Base-by-base conservation (phyloP, 2,888 invertebrate species). In the Sycophila texana region DNA sequence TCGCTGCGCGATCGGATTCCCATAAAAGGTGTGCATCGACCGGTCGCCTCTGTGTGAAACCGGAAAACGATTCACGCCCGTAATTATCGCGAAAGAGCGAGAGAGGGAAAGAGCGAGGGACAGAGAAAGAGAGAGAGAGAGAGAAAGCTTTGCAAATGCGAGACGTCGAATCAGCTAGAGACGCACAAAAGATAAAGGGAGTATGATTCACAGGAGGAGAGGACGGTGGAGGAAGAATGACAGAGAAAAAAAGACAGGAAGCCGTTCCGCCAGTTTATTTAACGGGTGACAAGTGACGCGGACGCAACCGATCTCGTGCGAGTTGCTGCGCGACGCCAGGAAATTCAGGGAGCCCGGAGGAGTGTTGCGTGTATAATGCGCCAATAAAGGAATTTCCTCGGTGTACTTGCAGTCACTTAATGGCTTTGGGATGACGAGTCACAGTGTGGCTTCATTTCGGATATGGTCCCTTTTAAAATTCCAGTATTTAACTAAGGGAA, bases 41-140 rank as follows among this genome's bases (percentile, higher is more conserved):
- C 68, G 68, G 7, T 47, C 53, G 49, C 55, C 72, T 1, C 22
- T 18, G 22, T 60, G 57, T 22, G 68, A 68, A 74, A 80, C 80
- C 80, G 77, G 77, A 80, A 80, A 80, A 68, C 73, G 80, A 74
- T 74, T 80, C 73, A 63, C 80, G 80, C 73, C 65, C 63, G 76
- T 65, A 74, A 80, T 80, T 73, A 80, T 74, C 66, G 74, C 47
- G 53, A 74, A 61, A 53, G 66, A 39, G 63, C 57, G 55, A 53
- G 49, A 67, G 2, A 13, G 39, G 22, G 39, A 22, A 39, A 47
- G 22, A 14, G 53, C 30, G 75, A 16, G 57, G 18, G 60, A 22
- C 3, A 79, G 49, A 51, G 77, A 65, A 63, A 55, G 80, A 74
- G 74, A 60, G 75, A 81, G 77, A 73, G 58, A 57, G 18, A 30